Conservation (phyloP, 2,113 vertebrate genomes). For the Microtus richardsoni region DNA sequence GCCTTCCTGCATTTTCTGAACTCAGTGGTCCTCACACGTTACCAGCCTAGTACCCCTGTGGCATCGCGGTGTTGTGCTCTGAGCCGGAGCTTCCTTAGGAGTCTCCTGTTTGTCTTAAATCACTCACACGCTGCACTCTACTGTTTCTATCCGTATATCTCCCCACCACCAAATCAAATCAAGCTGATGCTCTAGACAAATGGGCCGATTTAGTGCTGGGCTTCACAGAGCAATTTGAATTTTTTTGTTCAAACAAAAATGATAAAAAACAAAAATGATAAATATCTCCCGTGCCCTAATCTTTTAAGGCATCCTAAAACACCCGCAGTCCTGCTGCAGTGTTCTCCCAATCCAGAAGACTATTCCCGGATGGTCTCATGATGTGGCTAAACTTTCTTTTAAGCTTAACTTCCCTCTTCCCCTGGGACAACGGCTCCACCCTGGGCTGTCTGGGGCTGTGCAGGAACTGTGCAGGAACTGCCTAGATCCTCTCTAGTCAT, state of each 20-base stretch:
- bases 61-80: neutral
- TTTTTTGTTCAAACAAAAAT: slow-evolving; percentile 18
- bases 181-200: neutral
- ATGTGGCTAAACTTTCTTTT: neutral
- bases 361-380: too few species aligned
- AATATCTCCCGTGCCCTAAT: neutral
- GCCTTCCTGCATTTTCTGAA: neutral
- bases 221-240: neutral
- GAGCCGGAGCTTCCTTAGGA: neutral
- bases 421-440: neutral
- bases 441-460: neutral
- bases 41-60: neutral
- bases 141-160: neutral
- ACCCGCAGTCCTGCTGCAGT: neutral
- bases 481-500: neutral
- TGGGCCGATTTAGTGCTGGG: neutral
- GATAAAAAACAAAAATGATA: neutral
- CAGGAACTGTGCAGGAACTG: neutral
- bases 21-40: neutral
- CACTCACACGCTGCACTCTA: neutral
- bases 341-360: neutral
- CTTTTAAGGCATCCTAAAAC: neutral
- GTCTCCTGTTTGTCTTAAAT: neutral
- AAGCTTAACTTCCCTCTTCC: neutral
- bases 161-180: slow-evolving; percentile 2